Conservation (phyloP, 2,797 vertebrate species). For the Ispidina lecontei region DNA sequence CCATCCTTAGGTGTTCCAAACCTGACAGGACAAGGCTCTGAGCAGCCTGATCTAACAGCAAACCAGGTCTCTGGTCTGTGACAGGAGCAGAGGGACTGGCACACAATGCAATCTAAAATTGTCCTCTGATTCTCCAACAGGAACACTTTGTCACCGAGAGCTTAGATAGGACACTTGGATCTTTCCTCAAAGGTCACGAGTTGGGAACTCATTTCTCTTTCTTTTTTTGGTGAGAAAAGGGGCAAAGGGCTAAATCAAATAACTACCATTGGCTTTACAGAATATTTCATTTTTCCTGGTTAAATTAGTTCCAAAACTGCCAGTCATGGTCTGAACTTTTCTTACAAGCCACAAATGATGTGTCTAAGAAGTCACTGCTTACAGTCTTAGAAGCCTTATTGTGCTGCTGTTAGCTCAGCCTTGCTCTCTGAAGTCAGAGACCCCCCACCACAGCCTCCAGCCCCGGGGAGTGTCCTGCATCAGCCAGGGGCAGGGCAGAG, state of each 20-base stretch:
- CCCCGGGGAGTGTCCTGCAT: accelerated
- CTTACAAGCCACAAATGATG: not conserved
- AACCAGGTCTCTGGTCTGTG: not conserved
- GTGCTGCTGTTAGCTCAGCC: not conserved
- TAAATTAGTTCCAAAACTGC: not conserved
- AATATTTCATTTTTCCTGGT: not conserved
- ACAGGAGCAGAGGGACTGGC: not conserved
- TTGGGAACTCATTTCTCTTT: not conserved
- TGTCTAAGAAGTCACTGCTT: not conserved
- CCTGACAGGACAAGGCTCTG: not conserved
- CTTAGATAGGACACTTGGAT: not conserved
- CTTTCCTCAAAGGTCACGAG: not conserved
- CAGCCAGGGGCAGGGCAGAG: not conserved
- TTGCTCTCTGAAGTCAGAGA: not conserved
- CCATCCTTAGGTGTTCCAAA: not conserved
- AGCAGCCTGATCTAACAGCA: not conserved
- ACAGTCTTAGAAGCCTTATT: not conserved
- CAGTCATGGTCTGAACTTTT: not conserved
- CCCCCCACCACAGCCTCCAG: too few species aligned
- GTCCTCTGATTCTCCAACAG: not conserved
- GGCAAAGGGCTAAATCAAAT: not conserved
- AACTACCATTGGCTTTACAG: not conserved
- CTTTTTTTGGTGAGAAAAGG: not conserved
- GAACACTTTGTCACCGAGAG: not conserved
- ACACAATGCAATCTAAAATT: not conserved